These are phyloP conservation scores for Strongylocentrotus purpuratus DNA, from an alignment of 35 echinoderm and acorn worm species.

Conservation along the genomic window DNA sequence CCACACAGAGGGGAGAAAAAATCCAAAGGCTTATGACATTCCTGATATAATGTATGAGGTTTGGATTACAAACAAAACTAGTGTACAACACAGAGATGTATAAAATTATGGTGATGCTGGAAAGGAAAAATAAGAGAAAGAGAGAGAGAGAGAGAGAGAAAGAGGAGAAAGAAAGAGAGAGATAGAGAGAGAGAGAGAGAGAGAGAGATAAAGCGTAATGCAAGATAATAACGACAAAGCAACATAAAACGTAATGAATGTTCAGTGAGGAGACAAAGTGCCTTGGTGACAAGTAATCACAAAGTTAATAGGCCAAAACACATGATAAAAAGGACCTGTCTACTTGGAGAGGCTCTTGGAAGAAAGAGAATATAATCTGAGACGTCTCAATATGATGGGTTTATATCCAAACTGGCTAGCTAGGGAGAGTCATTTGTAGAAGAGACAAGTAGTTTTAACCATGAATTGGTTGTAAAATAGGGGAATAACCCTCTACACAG, in stretches of 20 bases:
- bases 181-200: background rate
- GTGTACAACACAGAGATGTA: too few species aligned
- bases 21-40: too few species aligned
- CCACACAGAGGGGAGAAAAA: too few species aligned
- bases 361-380: background rate
- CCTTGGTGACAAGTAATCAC: background rate
- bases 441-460: background rate
- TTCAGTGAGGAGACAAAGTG: background rate
- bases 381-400: background rate
- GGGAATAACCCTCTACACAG: background rate
- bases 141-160: background rate
- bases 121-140: background rate
- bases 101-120: too few species aligned
- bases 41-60: too few species aligned
- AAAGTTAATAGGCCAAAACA: conserved; percentile 27
- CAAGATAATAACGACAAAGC: background rate
- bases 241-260: background rate
- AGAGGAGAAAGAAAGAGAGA: background rate
- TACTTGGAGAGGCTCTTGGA: background rate
- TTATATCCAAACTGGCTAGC: background rate
- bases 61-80: too few species aligned
- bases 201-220: background rate
- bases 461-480: background rate
- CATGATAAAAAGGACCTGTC: background rate
- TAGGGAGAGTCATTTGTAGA: background rate